These are phyloP conservation scores for Drosophila paranaensis DNA, from an alignment of 2,888 invertebrate genomes.

Conservation along the genomic window DNA sequence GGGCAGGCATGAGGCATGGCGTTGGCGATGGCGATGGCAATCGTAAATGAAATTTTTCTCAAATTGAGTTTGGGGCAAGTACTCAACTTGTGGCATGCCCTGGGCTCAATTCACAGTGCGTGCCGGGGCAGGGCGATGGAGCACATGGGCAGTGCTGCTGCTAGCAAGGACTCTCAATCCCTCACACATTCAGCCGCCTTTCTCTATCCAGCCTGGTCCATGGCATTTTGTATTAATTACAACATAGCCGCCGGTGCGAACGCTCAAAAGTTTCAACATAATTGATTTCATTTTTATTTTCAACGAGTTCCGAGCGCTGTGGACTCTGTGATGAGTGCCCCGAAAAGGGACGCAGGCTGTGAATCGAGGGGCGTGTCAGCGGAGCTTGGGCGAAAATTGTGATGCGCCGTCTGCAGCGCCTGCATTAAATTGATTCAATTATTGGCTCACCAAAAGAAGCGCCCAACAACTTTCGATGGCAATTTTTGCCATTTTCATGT, in stretches of 20 bases:
- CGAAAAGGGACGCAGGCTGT: background rate
- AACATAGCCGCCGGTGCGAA: conserved; percentile 66
- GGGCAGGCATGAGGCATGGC: background rate
- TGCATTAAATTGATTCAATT: conserved; percentile 71
- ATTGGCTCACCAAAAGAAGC: conserved; percentile 47
- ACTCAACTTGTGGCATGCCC: conserved; percentile 74
- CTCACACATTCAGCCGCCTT: background rate
- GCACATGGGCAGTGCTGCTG: conserved; percentile 1
- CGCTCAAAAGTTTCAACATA: conserved; percentile 70
- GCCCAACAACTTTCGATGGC: conserved; percentile 11
- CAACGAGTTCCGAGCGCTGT: conserved; percentile 30
- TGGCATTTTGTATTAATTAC: conserved; percentile 77
- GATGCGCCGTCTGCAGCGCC: conserved; percentile 18
- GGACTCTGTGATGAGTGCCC: conserved; percentile 36
- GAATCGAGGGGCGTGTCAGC: background rate
- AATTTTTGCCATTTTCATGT: conserved; percentile 47
- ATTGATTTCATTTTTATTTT: conserved; percentile 75
- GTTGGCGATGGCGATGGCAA: conserved; percentile 52
- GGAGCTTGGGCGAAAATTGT: conserved; percentile 12
- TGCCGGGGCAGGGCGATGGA: background rate
- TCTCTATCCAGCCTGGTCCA: conserved; percentile 10
- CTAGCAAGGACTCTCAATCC: conserved; percentile 8
- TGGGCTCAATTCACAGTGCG: conserved; percentile 34
- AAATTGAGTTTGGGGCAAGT: conserved; percentile 76
- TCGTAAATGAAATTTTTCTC: conserved; percentile 76